phyloP scores from a whole-genome alignment of 2,888 invertebrate genomes.

The Eupithecia inturbata region DNA sequence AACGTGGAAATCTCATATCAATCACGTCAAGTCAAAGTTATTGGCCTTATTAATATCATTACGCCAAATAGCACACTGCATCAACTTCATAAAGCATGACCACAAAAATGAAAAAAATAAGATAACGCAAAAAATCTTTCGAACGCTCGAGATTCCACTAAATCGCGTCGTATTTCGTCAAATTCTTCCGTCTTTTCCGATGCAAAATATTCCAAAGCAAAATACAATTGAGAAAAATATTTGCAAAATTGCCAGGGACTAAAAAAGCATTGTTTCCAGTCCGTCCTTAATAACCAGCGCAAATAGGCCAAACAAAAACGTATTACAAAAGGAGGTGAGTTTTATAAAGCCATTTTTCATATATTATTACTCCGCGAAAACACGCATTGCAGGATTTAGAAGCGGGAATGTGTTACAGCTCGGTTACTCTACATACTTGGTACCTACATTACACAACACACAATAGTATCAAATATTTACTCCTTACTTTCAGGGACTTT shows the following conservation, averaged over 20 bases:
- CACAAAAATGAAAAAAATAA: too few species aligned
- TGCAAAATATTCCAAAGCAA: neutral
- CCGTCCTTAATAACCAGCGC: conserved; percentile 37
- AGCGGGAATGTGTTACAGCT: conserved; percentile 18
- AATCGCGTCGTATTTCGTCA: too few species aligned
- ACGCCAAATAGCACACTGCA: too few species aligned
- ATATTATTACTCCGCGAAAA: conserved; percentile 53
- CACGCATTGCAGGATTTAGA: conserved; percentile 55
- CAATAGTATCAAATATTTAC: too few species aligned
- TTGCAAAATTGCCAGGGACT: conserved; percentile 22
- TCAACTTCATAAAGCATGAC: too few species aligned
- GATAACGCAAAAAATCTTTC: too few species aligned
- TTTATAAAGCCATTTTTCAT: conserved; percentile 58
- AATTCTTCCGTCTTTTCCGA: too few species aligned
- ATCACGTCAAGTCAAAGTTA: too few species aligned
- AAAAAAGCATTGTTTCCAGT: conserved; percentile 28
- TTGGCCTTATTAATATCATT: too few species aligned
- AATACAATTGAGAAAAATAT: conserved; percentile 7
- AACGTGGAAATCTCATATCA: too few species aligned
- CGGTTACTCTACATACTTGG: conserved; percentile 11
- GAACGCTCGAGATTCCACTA: too few species aligned
- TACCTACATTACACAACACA: neutral
- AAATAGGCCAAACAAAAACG: conserved; percentile 41
- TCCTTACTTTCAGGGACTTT: too few species aligned
- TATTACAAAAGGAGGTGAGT: conserved; percentile 49